phyloP scores from a whole-genome alignment of 37 sponge, comb jelly and placozoan species.

The Trichoplax adhaerens region DNA sequence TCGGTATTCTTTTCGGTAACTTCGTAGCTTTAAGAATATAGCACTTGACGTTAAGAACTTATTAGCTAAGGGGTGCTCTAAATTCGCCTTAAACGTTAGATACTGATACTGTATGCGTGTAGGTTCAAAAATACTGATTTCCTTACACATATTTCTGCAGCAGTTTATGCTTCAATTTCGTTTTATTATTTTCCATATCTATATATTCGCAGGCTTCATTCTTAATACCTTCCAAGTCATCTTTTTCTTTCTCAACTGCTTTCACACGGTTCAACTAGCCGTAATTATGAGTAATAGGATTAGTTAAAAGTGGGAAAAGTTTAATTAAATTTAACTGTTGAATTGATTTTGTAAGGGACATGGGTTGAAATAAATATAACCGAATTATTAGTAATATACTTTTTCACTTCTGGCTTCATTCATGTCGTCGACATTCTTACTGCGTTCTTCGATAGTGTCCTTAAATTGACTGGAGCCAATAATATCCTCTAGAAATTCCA shows the following conservation, averaged over 20 bases:
- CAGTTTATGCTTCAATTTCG: slow-evolving; percentile 13
- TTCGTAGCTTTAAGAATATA: too few species aligned
- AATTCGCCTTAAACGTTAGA: too few species aligned
- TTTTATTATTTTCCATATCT: slow-evolving; percentile 29
- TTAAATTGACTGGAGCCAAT: slow-evolving; percentile 79
- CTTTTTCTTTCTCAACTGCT: slow-evolving; percentile 77
- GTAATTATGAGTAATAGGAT: too few species aligned
- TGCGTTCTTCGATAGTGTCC: slow-evolving; percentile 68
- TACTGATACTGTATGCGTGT: too few species aligned
- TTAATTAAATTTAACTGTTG: not conserved
- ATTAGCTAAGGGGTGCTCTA: too few species aligned
- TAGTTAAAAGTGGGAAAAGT: not conserved
- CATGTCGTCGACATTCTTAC: slow-evolving; percentile 56
- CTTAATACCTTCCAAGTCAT: slow-evolving; percentile 69
- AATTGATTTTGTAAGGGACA: not conserved
- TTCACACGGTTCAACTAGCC: slow-evolving; percentile 73
- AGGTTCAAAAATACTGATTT: too few species aligned
- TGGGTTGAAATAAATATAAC: not conserved
- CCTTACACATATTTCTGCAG: too few species aligned
- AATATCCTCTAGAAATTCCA: slow-evolving; percentile 94
- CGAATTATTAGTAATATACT: slow-evolving; percentile 20
- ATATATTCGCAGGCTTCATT: slow-evolving; percentile 82
- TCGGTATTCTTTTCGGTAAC: not conserved
- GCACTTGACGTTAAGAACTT: too few species aligned
- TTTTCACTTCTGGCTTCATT: slow-evolving; percentile 76